phyloP scores from a whole-genome alignment of 1,140 invertebrate genomes.

The Aplysia californica region DNA sequence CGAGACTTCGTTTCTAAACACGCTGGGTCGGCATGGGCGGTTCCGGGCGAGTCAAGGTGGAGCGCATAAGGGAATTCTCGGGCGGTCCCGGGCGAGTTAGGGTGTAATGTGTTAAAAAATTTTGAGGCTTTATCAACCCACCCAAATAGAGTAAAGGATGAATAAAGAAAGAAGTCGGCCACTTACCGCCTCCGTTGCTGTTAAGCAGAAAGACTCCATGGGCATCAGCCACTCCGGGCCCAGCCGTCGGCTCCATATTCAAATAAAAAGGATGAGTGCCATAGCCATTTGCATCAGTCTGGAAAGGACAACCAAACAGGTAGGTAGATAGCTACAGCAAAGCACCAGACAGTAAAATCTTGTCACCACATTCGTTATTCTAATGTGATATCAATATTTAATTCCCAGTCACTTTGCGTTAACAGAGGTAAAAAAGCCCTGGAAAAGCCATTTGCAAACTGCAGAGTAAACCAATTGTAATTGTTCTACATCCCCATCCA shows the following conservation, averaged over 20 bases:
- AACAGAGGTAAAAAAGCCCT: background rate
- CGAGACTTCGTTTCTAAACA: too few species aligned
- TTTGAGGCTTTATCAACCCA: background rate
- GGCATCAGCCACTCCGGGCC: conserved; percentile 60
- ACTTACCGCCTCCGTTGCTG: conserved; percentile 70
- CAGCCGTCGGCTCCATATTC: conserved; percentile 66
- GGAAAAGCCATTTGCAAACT: background rate
- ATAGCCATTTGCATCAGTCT: conserved; percentile 67
- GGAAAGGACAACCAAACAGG: background rate
- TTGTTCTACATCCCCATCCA: too few species aligned
- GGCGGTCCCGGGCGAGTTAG: too few species aligned
- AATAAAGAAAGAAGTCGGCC: too few species aligned
- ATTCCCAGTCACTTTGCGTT: background rate
- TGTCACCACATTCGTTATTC: background rate
- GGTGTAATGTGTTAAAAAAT: background rate
- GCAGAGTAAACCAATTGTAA: too few species aligned
- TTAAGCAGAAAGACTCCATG: conserved; percentile 71
- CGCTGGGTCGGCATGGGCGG: too few species aligned
- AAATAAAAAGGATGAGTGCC: conserved; percentile 73
- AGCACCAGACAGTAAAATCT: background rate
- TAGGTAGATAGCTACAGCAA: background rate
- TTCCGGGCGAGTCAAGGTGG: too few species aligned
- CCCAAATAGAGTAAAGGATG: background rate
- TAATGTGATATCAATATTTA: background rate
- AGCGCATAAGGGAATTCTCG: too few species aligned